Conservation (phyloP, 2,113 vertebrate species). For the Nettapus auritus region DNA sequence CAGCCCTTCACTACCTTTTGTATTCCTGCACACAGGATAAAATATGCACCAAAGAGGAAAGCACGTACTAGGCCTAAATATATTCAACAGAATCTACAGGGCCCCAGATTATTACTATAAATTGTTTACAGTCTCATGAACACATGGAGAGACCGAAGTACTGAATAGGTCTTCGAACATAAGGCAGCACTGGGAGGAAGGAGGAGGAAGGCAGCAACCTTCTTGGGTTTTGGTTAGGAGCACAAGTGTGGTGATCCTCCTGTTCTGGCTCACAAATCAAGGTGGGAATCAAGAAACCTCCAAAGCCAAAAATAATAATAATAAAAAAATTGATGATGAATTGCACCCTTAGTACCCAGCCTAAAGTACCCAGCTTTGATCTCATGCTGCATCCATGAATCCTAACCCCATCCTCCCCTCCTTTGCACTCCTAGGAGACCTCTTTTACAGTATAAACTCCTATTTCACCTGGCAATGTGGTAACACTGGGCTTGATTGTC, state of each 20-base stretch:
- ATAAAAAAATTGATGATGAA: too few relatives aligned
- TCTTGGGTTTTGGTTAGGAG: not conserved
- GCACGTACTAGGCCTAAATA: not conserved
- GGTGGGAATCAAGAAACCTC: not conserved
- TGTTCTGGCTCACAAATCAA: not conserved
- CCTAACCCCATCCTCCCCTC: not conserved
- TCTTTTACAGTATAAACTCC: conserved; percentile 14
- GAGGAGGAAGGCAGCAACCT: accelerated
- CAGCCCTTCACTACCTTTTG: not conserved
- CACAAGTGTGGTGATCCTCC: not conserved
- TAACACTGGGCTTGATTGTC: conserved; percentile 63
- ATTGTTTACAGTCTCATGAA: not conserved
- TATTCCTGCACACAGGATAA: not conserved
- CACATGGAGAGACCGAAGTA: not conserved
- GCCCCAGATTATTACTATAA: not conserved
- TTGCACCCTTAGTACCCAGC: not conserved
- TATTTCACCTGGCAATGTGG: conserved; percentile 30
- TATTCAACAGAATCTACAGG: not conserved
- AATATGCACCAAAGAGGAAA: not conserved
- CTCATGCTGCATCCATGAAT: not conserved
- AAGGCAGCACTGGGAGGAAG: not conserved
- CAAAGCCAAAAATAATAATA: not conserved
- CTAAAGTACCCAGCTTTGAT: not conserved
- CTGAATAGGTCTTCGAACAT: not conserved
- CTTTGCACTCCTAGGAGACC: not conserved